phyloP scores from a whole-genome alignment of 1,140 invertebrate species.

The Rhopalosiphum padi region DNA sequence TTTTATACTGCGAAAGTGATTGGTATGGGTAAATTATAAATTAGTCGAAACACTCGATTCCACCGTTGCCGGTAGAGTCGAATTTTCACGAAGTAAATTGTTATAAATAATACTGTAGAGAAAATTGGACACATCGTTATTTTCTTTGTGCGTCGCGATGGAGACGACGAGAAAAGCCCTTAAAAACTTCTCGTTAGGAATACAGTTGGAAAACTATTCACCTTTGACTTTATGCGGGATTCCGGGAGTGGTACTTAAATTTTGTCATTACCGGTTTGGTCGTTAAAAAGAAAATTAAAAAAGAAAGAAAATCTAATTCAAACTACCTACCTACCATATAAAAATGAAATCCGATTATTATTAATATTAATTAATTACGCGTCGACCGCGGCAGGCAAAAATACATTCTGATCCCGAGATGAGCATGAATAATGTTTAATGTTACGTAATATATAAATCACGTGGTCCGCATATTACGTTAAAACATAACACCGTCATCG shows the following conservation, averaged over 20 bases:
- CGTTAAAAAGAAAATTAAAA: background rate
- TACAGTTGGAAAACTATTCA: conserved; percentile 33
- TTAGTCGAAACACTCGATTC: background rate
- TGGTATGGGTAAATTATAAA: background rate
- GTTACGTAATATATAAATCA: background rate
- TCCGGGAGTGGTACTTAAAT: conserved; percentile 10
- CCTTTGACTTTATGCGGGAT: conserved; percentile 33
- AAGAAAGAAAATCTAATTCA: background rate
- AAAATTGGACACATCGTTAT: conserved; percentile 34
- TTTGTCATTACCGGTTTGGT: background rate
- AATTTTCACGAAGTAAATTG: background rate
- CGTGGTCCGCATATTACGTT: too few species aligned
- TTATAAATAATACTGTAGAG: background rate
- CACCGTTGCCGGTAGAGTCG: background rate
- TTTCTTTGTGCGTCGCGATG: background rate
- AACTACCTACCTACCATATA: background rate
- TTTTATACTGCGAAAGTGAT: background rate
- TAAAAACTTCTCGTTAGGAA: conserved; percentile 25
- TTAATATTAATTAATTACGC: background rate
- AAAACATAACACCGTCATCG: background rate
- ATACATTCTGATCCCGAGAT: background rate
- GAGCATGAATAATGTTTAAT: background rate
- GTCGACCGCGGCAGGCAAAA: background rate
- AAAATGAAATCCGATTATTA: background rate
- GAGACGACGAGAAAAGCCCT: conserved; percentile 17